A percentile compares a stretch with the other conserved stretches of the same genome.
These are phyloP conservation scores for Ferrisia virgata DNA, from an alignment of 2,888 invertebrate genomes.

Conservation along the genomic window DNA sequence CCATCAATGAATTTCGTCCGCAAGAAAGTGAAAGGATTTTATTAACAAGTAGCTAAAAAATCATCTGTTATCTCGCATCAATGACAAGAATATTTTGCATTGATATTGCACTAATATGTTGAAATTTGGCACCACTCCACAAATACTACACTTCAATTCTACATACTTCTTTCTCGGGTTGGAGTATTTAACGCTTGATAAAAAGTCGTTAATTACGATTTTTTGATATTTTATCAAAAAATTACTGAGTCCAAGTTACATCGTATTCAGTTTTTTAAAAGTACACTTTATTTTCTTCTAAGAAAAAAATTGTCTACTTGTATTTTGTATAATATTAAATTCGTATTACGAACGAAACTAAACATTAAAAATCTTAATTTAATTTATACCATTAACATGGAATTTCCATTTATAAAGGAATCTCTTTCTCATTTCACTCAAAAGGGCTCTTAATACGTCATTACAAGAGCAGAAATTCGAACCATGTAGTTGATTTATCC, in stretches of 20 bases:
- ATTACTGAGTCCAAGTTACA: neutral
- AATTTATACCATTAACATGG: conserved; percentile 14
- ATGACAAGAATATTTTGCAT: neutral
- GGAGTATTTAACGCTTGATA: neutral
- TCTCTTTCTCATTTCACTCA: too few relatives aligned
- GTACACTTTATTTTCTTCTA: neutral
- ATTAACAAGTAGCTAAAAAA: neutral
- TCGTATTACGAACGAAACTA: neutral
- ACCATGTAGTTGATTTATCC: too few relatives aligned
- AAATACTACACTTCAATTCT: neutral
- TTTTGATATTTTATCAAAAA: neutral
- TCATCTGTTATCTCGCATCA: neutral
- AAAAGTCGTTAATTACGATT: neutral
- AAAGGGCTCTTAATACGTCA: too few relatives aligned
- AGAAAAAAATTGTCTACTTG: neutral
- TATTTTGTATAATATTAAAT: neutral
- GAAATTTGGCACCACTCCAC: neutral
- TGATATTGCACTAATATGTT: conserved; percentile 5
- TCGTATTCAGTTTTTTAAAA: neutral
- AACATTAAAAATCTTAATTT: conserved; percentile 16
- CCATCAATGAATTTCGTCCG: neutral
- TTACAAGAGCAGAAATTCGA: too few relatives aligned
- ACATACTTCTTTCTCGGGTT: neutral
- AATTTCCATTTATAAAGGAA: too few relatives aligned
- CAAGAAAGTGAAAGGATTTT: neutral